Percentiles rank a stretch among this genome's conserved stretches.
Evolutionary conservation across 2,888 invertebrate genomes (phyloP).

Genomic region (Oligia latruncula): DNA sequence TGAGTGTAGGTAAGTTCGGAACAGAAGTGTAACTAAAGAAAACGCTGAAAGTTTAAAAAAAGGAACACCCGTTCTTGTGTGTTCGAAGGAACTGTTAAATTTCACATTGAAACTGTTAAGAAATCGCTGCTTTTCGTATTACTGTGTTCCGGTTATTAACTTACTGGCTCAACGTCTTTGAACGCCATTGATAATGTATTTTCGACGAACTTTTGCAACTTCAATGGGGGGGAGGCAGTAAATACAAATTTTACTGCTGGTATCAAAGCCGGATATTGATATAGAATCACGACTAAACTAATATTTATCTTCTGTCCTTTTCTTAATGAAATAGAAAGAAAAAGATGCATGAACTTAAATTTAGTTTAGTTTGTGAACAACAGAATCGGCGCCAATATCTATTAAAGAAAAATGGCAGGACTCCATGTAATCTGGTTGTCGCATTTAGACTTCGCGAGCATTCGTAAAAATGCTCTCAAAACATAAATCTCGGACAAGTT

Average conservation of each 20-base stretch:
- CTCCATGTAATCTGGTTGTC: not conserved
- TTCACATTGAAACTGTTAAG: slow-evolving; percentile 59
- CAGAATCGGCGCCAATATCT: too few species aligned
- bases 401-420: not conserved
- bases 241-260: not conserved
- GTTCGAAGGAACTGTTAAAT: slow-evolving; percentile 68
- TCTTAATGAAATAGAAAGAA: too few species aligned
- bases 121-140: slow-evolving; percentile 25
- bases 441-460: too few species aligned
- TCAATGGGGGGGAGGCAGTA: not conserved
- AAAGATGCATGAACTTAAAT: too few species aligned
- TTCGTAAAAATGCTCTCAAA: too few species aligned
- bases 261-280: not conserved
- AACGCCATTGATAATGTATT: slow-evolving; percentile 4
- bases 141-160: not conserved
- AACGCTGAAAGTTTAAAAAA: slow-evolving; percentile 72
- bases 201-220: not conserved
- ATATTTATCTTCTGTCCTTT: too few species aligned
- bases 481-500: too few species aligned
- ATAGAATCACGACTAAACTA: not conserved
- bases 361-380: too few species aligned
- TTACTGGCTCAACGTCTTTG: not conserved
- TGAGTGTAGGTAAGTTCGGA: slow-evolving; percentile 61
- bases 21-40: slow-evolving; percentile 69
- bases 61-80: slow-evolving; percentile 64